phyloP scores from a whole-genome alignment of 2,888 invertebrate species.

The Drosophila subsilvestris region DNA sequence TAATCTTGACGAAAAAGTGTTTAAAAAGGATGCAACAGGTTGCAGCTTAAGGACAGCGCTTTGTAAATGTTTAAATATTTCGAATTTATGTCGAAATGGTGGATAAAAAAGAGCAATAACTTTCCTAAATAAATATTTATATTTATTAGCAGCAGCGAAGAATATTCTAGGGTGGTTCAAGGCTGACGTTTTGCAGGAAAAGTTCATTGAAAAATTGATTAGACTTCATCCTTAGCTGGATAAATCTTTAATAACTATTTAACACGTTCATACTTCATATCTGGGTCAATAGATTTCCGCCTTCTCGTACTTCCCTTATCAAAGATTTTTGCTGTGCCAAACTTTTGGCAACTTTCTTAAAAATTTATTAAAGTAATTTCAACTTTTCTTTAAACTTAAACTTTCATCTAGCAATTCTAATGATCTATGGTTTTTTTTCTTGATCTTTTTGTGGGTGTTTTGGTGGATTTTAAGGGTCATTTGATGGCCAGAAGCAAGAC shows the following conservation, averaged over 20 bases:
- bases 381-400: conserved; percentile 3
- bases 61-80: background rate
- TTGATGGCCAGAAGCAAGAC: conserved; percentile 41
- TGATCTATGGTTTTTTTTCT: background rate
- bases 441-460: conserved; percentile 13
- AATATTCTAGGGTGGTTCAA: background rate
- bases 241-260: background rate
- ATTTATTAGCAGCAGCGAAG: background rate
- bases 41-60: background rate
- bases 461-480: conserved; percentile 61
- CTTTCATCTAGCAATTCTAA: background rate
- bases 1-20: background rate
- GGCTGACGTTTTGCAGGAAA: background rate
- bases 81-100: background rate
- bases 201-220: background rate
- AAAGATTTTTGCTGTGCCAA: background rate
- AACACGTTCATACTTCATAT: background rate
- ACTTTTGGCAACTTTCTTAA: background rate
- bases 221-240: no score
- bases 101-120: background rate
- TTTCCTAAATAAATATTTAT: background rate
- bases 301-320: background rate
- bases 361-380: background rate
- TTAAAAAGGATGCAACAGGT: conserved; percentile 61
- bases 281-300: background rate